These are phyloP conservation scores for Zosterops hypoxanthus DNA, from an alignment of 2,113 vertebrate genomes.

Conservation along the genomic window DNA sequence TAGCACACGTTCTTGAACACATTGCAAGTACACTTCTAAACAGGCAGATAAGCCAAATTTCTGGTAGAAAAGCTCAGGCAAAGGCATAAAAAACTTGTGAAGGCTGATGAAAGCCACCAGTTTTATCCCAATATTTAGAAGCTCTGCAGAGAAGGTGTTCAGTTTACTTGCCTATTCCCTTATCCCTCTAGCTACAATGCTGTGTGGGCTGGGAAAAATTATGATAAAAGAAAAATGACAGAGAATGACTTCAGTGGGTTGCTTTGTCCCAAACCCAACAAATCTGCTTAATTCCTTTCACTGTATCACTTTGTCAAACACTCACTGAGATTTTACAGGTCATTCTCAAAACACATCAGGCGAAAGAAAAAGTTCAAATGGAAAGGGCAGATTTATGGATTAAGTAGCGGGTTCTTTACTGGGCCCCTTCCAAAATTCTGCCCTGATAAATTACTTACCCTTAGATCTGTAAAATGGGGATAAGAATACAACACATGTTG, in stretches of 20 bases:
- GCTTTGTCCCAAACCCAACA: neutral
- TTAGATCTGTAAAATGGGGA: neutral
- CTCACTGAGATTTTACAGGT: neutral
- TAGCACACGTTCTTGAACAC: neutral
- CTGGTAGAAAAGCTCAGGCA: neutral
- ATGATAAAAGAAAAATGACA: neutral
- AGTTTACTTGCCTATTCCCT: neutral
- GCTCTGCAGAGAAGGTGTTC: neutral
- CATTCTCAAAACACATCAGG: neutral
- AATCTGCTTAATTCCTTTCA: neutral
- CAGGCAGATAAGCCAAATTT: neutral
- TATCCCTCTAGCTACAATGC: neutral
- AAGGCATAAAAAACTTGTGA: neutral
- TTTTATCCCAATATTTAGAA: neutral
- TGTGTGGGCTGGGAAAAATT: neutral
- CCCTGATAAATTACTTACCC: neutral
- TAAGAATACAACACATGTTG: slow-evolving; percentile 34
- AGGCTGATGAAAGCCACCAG: neutral
- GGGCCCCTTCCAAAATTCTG: neutral
- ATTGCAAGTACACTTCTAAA: neutral
- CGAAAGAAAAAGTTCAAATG: neutral
- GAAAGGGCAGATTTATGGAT: neutral
- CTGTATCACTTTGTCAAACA: neutral
- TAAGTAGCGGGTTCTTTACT: neutral
- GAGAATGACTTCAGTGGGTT: neutral